Evolutionary conservation across 2,888 invertebrate species (phyloP).

Genomic region (Labia minor): DNA sequence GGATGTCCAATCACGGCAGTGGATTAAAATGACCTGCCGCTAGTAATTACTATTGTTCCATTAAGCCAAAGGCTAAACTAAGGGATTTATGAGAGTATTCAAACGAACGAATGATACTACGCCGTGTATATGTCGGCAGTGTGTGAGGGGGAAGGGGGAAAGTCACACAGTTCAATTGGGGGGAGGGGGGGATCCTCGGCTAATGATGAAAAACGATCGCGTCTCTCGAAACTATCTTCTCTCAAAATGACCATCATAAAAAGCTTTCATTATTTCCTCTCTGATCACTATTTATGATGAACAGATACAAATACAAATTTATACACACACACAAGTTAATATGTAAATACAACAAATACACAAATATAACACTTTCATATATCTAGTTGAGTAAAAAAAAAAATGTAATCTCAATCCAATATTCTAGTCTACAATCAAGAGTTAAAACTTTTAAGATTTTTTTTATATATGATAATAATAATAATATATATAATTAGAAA

Average conservation of each 20-base stretch:
- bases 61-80: constrained; percentile 13
- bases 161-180: background rate
- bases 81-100: constrained; percentile 1
- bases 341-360: too few species aligned
- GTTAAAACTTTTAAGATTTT: too few species aligned
- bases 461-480: too few species aligned
- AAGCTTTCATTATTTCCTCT: background rate
- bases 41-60: constrained; percentile 13
- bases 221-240: background rate
- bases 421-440: too few species aligned
- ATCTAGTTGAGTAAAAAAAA: too few species aligned
- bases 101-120: background rate
- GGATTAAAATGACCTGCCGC: constrained; percentile 1
- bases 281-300: too few species aligned
- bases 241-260: background rate
- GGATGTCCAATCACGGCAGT: background rate
- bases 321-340: too few species aligned
- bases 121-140: background rate
- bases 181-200: background rate
- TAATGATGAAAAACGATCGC: background rate
- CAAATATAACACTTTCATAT: too few species aligned
- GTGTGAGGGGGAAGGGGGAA: background rate
- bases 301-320: too few species aligned
- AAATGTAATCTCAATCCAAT: too few species aligned
- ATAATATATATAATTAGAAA: too few species aligned